phyloP scores from a whole-genome alignment of 2,113 vertebrate genomes.

The Crotalus horridus region DNA sequence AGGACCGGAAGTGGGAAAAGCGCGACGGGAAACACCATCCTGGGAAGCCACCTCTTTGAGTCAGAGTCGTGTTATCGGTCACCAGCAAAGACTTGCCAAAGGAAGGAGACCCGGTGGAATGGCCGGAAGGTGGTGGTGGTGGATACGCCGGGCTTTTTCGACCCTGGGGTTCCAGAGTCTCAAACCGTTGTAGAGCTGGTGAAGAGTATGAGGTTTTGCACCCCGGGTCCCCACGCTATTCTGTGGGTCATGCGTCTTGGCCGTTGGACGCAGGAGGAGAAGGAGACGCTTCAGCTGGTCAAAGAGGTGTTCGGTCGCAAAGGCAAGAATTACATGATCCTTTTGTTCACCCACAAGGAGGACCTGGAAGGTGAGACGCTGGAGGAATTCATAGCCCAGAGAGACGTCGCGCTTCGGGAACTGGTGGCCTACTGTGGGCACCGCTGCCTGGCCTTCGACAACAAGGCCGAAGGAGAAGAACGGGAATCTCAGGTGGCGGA shows the following conservation, averaged over 20 bases:
- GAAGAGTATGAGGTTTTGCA: background rate
- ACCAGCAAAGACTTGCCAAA: background rate
- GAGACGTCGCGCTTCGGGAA: too few relatives aligned
- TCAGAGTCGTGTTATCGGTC: background rate
- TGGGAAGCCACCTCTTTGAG: constrained; percentile 13
- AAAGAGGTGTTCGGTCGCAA: background rate
- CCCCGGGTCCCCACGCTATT: background rate
- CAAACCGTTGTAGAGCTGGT: background rate
- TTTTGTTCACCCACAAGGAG: background rate
- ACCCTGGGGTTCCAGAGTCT: accelerated
- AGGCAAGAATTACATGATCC: background rate
- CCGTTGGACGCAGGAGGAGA: background rate
- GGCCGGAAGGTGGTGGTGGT: constrained; percentile 53
- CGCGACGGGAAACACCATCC: constrained; percentile 29
- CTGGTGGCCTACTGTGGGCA: background rate
- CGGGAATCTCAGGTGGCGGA: background rate
- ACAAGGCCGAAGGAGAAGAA: background rate
- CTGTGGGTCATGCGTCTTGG: background rate
- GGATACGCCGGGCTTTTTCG: constrained; percentile 66
- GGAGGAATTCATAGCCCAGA: too few relatives aligned
- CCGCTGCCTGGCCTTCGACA: background rate
- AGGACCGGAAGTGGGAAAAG: constrained; percentile 28
- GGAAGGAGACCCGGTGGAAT: background rate
- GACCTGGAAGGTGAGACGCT: background rate
- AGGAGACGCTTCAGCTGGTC: background rate